Evolutionary conservation across 2,888 invertebrate species (phyloP), one percentile per base, ranked within the genome.

Genomic region (Drosophila nigricruria): DNA sequence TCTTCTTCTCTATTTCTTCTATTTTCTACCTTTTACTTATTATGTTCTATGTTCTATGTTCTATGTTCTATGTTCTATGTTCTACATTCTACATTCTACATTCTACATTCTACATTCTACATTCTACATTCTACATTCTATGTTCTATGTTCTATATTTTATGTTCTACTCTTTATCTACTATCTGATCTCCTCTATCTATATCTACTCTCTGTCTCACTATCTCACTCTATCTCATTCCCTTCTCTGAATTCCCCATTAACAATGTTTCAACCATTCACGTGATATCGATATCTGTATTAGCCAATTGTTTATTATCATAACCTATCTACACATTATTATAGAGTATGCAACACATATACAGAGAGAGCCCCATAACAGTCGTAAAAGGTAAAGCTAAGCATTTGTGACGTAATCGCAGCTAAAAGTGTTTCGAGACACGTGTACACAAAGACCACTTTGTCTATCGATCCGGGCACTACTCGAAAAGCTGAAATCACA

Each of bases 331-430:
- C 6, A 30, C 23, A 42, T 27, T 30, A 14, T 53, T 54, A 18
- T 25, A 75, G 77, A 59, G 77, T 59, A 42, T 57, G 4, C 40
- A 4, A 47, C 5, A 27, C 1, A n/a, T 9, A 0, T n/a, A 8
- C n/a, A n/a, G 8, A 16, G 20, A 20, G 20, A 42, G 18, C 47
- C 27, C 27, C 47, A 47, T 27, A 27, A 27, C n/a, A 27, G 27
- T 47, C 47, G 27, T 18, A 18, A 40, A 61, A 77, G 71, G 69
- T 66, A 69, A 40, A 66, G 20, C 40, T 49, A 60, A 76, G 25
- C 58, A 78, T 73, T 53, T 66, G 42, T 54, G 75, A 81, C 81
- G 84, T 70, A 72, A 74, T 49, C 54, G 12, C 65, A 42, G 42
- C 38, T 58, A 43, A 47, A 27, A 56, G 70, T 18, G 73, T 64